Evolutionary conservation across 2,797 vertebrate species (phyloP), one percentile per base, ranked within the genome.

Genomic region (Lagocephalus sceleratus): DNA sequence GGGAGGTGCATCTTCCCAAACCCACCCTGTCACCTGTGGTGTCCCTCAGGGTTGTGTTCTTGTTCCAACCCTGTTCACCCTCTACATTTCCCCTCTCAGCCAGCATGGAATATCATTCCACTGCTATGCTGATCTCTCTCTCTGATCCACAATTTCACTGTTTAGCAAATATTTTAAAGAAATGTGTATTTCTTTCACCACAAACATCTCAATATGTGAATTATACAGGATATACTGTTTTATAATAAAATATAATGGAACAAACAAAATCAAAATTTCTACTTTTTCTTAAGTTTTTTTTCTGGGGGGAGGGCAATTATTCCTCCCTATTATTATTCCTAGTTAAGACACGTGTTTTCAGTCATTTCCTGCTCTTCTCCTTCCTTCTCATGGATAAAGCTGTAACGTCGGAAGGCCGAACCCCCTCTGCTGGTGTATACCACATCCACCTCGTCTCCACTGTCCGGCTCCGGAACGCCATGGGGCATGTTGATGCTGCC

Each of bases 401-500:
- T 88, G 76, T 86, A 81, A 40, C 90, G 85, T 2, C 88, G 82
- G 43, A 88, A 84, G 2, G 89, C 74, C 0, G 68, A 91, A 14
- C 91, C 92, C 1, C 88, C 90, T 47, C 66, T 78, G 35, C 89
- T 90, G 51, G 89, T 90, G 84, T 92, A 93, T 48, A 92, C 90
- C 57, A 93, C 87, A 6, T 93, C 92, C 29, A 84, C 89, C 74
- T 93, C 92, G 15, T 92, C 91, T 6, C 90, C 89, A 0, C 84
- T 89, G 63, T 89, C 86, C 0, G 87, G 90, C 56, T 80, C 85
- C 0, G 88, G 56, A 20, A 90, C 90, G 0, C 90, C 89, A 0
- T 91, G 89, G 15, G 85, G 86, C 87, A 89, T 90, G 59, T 61
- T 79, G 50, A 62, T 20, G 14, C 59, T 83, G 50, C 90, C 90